Evolutionary conservation across 1,140 invertebrate genomes (phyloP), one percentile per base, ranked within the genome.

Genomic region (Armadillidium nasatum): DNA sequence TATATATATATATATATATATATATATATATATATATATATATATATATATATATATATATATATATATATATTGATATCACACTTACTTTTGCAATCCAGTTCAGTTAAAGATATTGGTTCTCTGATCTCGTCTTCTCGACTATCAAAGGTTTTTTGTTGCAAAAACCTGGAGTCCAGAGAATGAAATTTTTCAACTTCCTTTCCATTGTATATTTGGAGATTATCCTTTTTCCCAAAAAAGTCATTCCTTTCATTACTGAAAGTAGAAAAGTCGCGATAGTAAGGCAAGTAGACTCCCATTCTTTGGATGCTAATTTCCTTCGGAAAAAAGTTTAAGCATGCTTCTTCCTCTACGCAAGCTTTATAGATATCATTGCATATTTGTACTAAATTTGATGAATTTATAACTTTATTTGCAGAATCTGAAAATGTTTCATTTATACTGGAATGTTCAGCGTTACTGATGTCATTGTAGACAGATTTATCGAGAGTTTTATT

Each of bases 11-110:
- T 60, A 19, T 60, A 19, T 60, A 60, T 50, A 60, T 60, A 60
- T 60, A 60, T 60, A 60, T 60, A 60, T 60, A 60, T 60, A 50
- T 60, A 60, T 60, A 60, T 60, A 60, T 60, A 60, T 60, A 60
- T 60, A 60, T 60, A 60, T 60, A 60, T 60, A 60, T 60, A 60
- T 60, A 60, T 60, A 60, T 60, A 60, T 60, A 60, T 60, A 60
- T 50, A 60, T 60, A 60, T 60, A 60, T 15, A 60, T 7, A 60
- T 19, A 15, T 4, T 13, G 9, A 60, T 60, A 60, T 2, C 7
- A 60, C 7, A 60, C 33, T 33, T 33, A 33, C 33, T 1, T 33
- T 33, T 33, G 33, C 6, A 1, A 33, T 33, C 33, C 6, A 33
- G 33, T 33, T 6, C 33, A 33, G 33, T 33, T 33, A 33, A 33